These are phyloP conservation scores for Caenorhabditis brenneri DNA, from an alignment of 1,140 invertebrate genomes.

Conservation along the genomic window DNA sequence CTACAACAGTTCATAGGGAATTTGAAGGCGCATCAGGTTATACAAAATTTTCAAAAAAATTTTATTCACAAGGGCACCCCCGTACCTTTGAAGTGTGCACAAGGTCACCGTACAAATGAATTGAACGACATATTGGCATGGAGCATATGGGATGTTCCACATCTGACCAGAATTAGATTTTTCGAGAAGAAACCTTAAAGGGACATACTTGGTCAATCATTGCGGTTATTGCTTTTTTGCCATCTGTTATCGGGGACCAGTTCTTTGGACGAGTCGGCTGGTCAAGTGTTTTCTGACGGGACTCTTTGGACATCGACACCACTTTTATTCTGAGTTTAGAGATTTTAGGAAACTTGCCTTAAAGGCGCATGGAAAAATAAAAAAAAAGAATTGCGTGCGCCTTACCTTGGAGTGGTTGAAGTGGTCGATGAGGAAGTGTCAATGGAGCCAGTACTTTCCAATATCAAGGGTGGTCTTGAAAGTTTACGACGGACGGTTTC, in stretches of 20 bases:
- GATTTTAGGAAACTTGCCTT: too few species aligned
- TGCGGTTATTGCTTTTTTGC: not conserved
- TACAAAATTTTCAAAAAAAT: too few species aligned
- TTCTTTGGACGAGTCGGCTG: not conserved
- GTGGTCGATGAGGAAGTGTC: not conserved
- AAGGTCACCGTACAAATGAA: not conserved
- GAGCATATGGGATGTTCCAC: constrained; percentile 15
- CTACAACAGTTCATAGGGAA: too few species aligned
- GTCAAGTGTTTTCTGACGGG: not conserved
- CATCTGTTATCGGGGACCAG: constrained; percentile 19
- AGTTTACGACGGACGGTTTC: not conserved
- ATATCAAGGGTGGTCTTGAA: not conserved
- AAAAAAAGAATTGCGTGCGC: too few species aligned
- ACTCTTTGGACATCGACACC: not conserved
- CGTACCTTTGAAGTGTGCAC: not conserved
- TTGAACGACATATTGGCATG: constrained; percentile 12
- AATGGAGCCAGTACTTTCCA: not conserved
- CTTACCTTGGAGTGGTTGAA: not conserved
- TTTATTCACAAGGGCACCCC: too few species aligned
- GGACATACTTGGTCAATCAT: not conserved
- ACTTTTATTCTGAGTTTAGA: constrained; percentile 2
- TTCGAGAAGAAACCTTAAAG: not conserved
- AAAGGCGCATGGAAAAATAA: too few species aligned
- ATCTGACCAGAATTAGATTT: not conserved
- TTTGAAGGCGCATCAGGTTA: too few species aligned